Percentiles rank a stretch among this genome's conserved stretches.
Evolutionary conservation across 2,113 vertebrate genomes (phyloP).

Genomic region (Myotis yumanensis): DNA sequence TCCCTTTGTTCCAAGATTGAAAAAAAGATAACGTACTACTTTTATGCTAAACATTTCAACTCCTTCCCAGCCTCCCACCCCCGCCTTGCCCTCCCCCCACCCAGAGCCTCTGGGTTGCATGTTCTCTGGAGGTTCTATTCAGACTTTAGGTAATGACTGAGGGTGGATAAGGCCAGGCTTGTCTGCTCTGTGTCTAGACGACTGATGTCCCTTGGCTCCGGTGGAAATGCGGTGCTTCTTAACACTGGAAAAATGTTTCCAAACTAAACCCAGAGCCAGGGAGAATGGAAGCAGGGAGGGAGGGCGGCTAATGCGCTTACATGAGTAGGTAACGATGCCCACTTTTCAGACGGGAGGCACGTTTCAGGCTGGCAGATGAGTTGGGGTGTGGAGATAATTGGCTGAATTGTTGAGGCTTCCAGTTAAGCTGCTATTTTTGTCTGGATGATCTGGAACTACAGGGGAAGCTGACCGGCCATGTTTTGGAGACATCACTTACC

Average conservation of each 20-base stretch:
- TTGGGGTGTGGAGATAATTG: not conserved
- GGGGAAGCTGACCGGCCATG: not conserved
- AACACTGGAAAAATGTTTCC: not conserved
- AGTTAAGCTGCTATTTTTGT: not conserved
- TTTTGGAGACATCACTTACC: not conserved
- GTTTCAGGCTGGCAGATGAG: not conserved
- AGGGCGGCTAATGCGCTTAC: not conserved
- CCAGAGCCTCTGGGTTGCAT: not conserved
- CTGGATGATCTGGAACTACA: accelerated
- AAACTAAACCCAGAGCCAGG: not conserved
- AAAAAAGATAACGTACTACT: not conserved
- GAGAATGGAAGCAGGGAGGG: not conserved
- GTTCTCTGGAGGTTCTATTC: not conserved
- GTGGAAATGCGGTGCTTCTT: not conserved
- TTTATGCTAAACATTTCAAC: not conserved
- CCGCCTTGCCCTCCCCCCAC: accelerated
- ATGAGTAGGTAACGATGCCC: accelerated
- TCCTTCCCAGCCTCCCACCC: not conserved
- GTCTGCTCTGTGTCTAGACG: slow-evolving; percentile 59
- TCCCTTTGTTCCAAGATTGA: not conserved
- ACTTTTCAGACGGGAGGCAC: not conserved
- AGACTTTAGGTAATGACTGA: not conserved
- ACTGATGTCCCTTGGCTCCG: not conserved
- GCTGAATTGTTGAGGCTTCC: not conserved
- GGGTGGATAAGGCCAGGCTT: not conserved